Percentiles rank a stretch among this genome's conserved stretches.
These are phyloP conservation scores for Melanotaenia duboulayi DNA, from an alignment of 2,113 vertebrate genomes.

Conservation along the genomic window DNA sequence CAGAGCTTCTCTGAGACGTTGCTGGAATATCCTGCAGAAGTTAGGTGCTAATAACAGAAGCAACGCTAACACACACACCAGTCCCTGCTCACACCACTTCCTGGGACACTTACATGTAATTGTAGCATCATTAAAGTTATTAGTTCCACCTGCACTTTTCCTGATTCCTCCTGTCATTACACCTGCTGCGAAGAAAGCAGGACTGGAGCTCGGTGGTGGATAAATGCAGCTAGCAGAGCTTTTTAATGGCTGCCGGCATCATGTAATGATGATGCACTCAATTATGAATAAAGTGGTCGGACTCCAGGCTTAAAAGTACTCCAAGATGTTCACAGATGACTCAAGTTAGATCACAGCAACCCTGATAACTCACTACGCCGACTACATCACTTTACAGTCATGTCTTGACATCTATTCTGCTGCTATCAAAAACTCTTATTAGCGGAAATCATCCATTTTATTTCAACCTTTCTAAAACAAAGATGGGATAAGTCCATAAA, in stretches of 20 bases:
- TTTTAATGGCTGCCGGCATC: neutral
- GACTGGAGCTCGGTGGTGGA: neutral
- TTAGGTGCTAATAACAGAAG: too few relatives aligned
- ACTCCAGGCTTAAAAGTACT: neutral
- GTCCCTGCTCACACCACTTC: neutral
- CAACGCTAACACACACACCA: neutral
- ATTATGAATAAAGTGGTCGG: slow-evolving; percentile 28
- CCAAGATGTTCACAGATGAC: too few relatives aligned
- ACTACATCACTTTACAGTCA: too few relatives aligned
- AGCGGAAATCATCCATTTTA: too few relatives aligned
- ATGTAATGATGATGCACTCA: slow-evolving; percentile 1
- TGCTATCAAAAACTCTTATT: too few relatives aligned
- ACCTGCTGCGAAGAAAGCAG: neutral
- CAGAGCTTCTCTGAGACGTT: too few relatives aligned
- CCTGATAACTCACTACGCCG: too few relatives aligned
- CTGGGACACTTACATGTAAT: neutral
- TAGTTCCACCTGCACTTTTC: slow-evolving; percentile 1
- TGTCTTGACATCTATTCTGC: too few relatives aligned
- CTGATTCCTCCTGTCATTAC: neutral
- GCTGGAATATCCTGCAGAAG: too few relatives aligned
- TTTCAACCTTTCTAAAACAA: too few relatives aligned
- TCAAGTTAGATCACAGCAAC: too few relatives aligned
- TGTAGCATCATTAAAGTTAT: neutral
- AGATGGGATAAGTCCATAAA: too few relatives aligned
- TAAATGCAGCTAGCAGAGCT: neutral